Evolutionary conservation across 2,113 vertebrate species (phyloP).

Genomic region (Heteronetta atricapilla): DNA sequence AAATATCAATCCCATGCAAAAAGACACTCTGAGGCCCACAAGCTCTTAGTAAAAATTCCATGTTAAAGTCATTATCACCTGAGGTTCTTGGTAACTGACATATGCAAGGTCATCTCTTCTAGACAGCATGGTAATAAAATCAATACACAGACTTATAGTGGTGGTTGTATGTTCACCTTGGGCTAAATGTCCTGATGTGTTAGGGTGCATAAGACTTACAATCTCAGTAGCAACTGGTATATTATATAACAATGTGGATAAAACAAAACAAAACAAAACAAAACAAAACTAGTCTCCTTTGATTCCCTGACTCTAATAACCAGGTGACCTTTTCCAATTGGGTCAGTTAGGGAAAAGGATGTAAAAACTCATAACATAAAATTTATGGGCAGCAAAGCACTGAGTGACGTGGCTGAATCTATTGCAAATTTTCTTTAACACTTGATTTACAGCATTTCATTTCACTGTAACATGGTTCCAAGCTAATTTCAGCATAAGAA

Average conservation of each 20-base stretch:
- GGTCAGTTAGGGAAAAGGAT: neutral
- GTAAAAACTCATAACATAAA: neutral
- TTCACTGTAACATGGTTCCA: neutral
- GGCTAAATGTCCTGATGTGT: neutral
- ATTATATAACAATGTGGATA: neutral
- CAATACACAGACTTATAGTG: neutral
- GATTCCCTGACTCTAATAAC: neutral
- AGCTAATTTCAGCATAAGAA: neutral
- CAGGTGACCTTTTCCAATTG: neutral
- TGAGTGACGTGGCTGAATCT: neutral
- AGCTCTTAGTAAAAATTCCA: neutral
- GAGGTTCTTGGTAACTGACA: neutral
- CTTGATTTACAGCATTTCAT: neutral
- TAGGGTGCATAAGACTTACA: neutral
- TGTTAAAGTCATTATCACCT: neutral
- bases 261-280: neutral
- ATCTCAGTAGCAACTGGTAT: neutral
- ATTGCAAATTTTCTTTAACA: neutral
- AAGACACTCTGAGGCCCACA: neutral
- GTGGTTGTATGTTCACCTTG: neutral
- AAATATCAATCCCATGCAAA: slow-evolving; percentile 4
- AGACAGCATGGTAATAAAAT: slow-evolving; percentile 17
- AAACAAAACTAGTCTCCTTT: neutral
- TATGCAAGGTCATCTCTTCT: neutral
- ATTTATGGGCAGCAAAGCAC: neutral